Percentiles rank a stretch among this genome's conserved stretches.
These are phyloP conservation scores for Rhogogaster chlorosoma DNA, from an alignment of 2,888 invertebrate genomes.

Conservation along the genomic window DNA sequence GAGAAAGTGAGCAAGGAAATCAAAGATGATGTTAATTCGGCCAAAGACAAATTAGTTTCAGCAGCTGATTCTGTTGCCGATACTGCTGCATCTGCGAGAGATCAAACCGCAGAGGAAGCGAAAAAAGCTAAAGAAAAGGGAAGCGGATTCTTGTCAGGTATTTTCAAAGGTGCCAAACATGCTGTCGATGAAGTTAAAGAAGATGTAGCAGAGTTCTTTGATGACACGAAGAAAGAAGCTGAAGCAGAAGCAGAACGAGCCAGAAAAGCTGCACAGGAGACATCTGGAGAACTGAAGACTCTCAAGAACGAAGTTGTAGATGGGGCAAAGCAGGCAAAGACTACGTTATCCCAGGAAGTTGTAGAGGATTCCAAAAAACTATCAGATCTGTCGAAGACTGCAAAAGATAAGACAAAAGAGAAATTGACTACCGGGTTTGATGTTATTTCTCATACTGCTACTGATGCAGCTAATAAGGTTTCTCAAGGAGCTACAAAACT, in stretches of 20 bases:
- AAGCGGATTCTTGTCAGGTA: constrained; percentile 61
- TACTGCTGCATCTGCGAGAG: constrained; percentile 79
- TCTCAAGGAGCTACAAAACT: constrained; percentile 47
- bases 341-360: constrained; percentile 37
- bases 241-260: constrained; percentile 60
- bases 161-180: constrained; percentile 68
- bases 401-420: constrained; percentile 70
- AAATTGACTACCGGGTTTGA: constrained; percentile 52
- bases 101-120: constrained; percentile 79
- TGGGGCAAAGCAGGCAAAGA: constrained; percentile 66
- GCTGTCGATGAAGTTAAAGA: constrained; percentile 62
- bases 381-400: constrained; percentile 74
- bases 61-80: constrained; percentile 80
- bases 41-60: constrained; percentile 66
- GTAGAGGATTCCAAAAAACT: constrained; percentile 50
- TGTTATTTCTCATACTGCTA: constrained; percentile 15
- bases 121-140: constrained; percentile 76
- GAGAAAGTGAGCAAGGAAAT: constrained; percentile 79
- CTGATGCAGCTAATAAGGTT: constrained; percentile 47
- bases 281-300: constrained; percentile 78
- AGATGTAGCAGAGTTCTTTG: constrained; percentile 63
- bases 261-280: constrained; percentile 68
- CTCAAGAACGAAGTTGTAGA: constrained; percentile 77
- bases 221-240: constrained; percentile 65
- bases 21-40: constrained; percentile 79